Evolutionary conservation across 2,888 invertebrate genomes (phyloP), one percentile per base, ranked within the genome.

Genomic region (Synanthedon tipuliformis): DNA sequence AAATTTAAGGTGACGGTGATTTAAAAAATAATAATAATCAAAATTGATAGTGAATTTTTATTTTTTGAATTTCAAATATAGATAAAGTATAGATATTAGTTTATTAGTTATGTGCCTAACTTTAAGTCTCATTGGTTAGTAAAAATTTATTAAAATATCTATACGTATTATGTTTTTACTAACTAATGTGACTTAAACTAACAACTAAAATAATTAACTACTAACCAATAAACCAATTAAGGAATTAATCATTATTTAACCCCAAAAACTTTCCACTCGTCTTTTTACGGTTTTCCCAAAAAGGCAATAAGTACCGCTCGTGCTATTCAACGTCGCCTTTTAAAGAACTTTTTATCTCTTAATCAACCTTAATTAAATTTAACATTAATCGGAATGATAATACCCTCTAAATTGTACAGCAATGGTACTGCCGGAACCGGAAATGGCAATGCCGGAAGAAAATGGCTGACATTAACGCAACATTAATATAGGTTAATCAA

Each of bases 381-480:
- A 45, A 45, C 12, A 45, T 45, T 12, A 45, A 45, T 45, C n/a
- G 15, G 3, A 45, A 45, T 45, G 45, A 13, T 45, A 45, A 45
- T 45, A 13, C 45, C 13, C 45, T n/a, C n/a, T 45, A 45, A 45
- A 45, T 45, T 15, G 34, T 7, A 45, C 45, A 45, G 34, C 34
- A 34, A 34, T 34, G 34, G 34, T 15, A 49, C 52, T 27, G 13
- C 61, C 62, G 63, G 62, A 58, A 54, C 56, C 59, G 63, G 63
- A 59, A 63, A 53, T 50, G 52, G 16, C 16, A 12, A 48, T 11
- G 48, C 27, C 55, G 61, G 57, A 62, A 57, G 62, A 59, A 59
- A 61, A 58, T 57, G 55, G 40, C 55, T 40, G 52, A 56, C 61
- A 58, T 34, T 34, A 34, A 34, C 7, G 23, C 23, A 5, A 34